Evolutionary conservation across 2,797 vertebrate species (phyloP).

Genomic region (Yasuhikotakia modesta): DNA sequence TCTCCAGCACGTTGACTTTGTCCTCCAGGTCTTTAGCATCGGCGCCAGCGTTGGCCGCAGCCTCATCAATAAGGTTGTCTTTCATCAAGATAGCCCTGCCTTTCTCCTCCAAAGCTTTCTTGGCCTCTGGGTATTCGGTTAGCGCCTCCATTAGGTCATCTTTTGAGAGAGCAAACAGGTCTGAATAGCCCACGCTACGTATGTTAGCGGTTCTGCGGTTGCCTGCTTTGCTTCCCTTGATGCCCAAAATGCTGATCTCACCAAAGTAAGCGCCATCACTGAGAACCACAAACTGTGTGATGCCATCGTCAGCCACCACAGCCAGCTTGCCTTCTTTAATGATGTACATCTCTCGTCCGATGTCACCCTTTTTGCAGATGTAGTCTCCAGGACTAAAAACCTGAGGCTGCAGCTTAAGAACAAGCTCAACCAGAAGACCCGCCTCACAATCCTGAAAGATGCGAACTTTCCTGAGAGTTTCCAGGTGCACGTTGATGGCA

Average conservation of each 20-base stretch:
- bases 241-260: conserved; percentile 96
- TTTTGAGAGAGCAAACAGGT: conserved; percentile 95
- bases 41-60: conserved; percentile 66
- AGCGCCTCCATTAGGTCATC: conserved; percentile 95
- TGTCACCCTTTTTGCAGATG: conserved; percentile 96
- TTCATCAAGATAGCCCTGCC: conserved; percentile 93
- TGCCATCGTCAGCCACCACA: conserved; percentile 92
- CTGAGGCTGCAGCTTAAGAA: conserved; percentile 90
- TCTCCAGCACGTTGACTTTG: conserved; percentile 80
- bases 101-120: conserved; percentile 90
- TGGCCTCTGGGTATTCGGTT: conserved; percentile 92
- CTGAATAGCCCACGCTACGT: conserved; percentile 93
- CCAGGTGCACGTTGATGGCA: conserved; percentile 94
- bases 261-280: conserved; percentile 95
- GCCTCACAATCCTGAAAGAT: conserved; percentile 98
- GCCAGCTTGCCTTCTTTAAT: conserved; percentile 94
- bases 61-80: conserved; percentile 93
- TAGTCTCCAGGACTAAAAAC: conserved; percentile 97
- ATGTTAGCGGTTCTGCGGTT: conserved; percentile 96
- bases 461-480: conserved; percentile 90
- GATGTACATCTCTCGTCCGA: conserved; percentile 96
- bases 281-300: conserved; percentile 95
- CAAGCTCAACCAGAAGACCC: conserved; percentile 91
- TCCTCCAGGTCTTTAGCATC: conserved; percentile 87
- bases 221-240: conserved; percentile 95